phyloP scores from a whole-genome alignment of 2,113 vertebrate genomes.

The Cepphus grylle region DNA sequence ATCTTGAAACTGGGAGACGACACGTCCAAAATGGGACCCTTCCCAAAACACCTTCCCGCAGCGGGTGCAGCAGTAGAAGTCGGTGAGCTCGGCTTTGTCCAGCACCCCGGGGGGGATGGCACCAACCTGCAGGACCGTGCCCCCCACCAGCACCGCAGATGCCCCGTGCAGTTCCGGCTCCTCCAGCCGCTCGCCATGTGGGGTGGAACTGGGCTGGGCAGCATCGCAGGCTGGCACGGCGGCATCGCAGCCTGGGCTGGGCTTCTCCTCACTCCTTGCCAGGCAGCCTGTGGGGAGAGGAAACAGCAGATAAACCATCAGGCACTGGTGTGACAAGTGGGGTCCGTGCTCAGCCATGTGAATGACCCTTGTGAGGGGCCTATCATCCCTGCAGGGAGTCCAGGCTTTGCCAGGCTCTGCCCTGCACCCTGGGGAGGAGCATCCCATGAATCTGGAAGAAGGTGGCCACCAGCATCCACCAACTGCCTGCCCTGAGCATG shows the following conservation, averaged over 20 bases:
- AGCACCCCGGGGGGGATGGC: conserved; percentile 73
- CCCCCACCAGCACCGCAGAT: neutral
- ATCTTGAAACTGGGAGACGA: conserved; percentile 77
- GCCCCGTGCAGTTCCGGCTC: conserved; percentile 5
- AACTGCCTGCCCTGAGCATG: neutral
- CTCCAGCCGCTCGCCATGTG: conserved; percentile 55
- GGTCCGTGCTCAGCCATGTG: neutral
- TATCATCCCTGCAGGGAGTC: neutral
- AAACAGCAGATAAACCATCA: neutral
- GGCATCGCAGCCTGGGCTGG: neutral
- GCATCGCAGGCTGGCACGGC: accelerated
- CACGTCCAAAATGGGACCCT: conserved; percentile 80
- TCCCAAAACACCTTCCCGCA: conserved; percentile 93
- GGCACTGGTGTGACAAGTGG: neutral
- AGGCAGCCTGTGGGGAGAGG: neutral
- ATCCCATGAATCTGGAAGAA: neutral
- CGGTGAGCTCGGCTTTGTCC: conserved; percentile 43
- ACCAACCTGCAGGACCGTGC: conserved; percentile 69
- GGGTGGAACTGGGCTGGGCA: neutral
- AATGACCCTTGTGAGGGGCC: accelerated
- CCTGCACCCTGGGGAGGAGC: neutral
- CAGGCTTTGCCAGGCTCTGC: neutral
- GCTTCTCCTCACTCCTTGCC: neutral
- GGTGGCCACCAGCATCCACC: neutral
- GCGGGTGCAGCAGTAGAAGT: conserved; percentile 80